A percentile compares a stretch with the other conserved stretches of the same genome.
Conservation (phyloP, 2,888 invertebrate genomes). For the Apeira syringaria region DNA sequence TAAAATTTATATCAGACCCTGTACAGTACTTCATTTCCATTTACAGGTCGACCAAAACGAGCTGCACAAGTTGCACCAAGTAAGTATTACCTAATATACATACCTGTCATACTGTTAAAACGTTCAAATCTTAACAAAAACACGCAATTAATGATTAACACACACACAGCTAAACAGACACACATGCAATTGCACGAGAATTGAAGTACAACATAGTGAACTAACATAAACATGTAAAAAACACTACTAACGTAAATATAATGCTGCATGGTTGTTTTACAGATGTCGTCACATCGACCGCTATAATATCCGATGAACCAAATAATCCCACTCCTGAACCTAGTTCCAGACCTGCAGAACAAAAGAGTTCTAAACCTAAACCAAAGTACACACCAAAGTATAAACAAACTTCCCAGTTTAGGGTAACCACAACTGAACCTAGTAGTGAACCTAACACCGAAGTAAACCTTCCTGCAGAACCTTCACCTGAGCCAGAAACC, state of each 20-base stretch:
- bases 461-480: slow-evolving; percentile 1
- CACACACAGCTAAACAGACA: slow-evolving; percentile 36
- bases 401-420: slow-evolving; percentile 11
- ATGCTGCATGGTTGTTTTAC: slow-evolving; percentile 77
- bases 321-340: slow-evolving; percentile 44
- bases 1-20: not conserved
- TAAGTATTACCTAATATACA: slow-evolving; percentile 45
- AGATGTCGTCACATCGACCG: slow-evolving; percentile 75
- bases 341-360: slow-evolving; percentile 53
- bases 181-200: slow-evolving; percentile 24
- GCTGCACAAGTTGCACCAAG: slow-evolving; percentile 44
- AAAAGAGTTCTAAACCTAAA: slow-evolving; percentile 26
- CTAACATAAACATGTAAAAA: slow-evolving; percentile 42
- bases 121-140: slow-evolving; percentile 4
- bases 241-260: slow-evolving; percentile 53
- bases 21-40: slow-evolving; percentile 5
- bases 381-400: slow-evolving; percentile 54
- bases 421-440: slow-evolving; percentile 46
- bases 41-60: slow-evolving; percentile 55
- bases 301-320: slow-evolving; percentile 24
- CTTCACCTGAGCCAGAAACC: slow-evolving; percentile 30
- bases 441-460: slow-evolving; percentile 29
- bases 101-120: no score
- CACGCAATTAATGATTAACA: slow-evolving; percentile 30
- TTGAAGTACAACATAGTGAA: slow-evolving; percentile 29